Evolutionary conservation across 2,888 invertebrate species (phyloP).

Genomic region (Temnothorax ravouxi): DNA sequence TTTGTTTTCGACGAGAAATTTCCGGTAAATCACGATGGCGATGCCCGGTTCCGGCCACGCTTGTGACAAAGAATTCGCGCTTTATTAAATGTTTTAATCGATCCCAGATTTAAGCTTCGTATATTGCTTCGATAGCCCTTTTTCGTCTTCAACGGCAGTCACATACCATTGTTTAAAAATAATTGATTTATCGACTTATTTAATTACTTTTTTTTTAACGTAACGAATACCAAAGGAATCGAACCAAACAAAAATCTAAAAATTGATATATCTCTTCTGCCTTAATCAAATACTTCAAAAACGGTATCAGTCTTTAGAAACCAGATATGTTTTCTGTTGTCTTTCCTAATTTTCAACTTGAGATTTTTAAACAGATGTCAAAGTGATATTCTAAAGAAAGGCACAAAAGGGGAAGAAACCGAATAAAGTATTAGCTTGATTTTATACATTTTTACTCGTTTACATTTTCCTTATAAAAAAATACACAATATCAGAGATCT

Average conservation of each 20-base stretch:
- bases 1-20: slow-evolving; percentile 76
- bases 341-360: neutral
- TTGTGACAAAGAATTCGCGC: slow-evolving; percentile 62
- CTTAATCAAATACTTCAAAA: neutral
- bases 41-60: slow-evolving; percentile 30
- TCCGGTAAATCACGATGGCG: slow-evolving; percentile 71
- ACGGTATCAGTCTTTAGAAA: neutral
- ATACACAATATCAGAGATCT: neutral
- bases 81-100: slow-evolving; percentile 58
- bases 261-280: neutral
- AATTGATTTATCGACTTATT: neutral
- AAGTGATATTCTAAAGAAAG: neutral
- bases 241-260: neutral
- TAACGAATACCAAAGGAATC: neutral
- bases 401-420: neutral
- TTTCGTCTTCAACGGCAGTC: neutral
- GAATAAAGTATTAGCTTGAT: neutral
- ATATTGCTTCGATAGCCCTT: neutral
- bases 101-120: slow-evolving; percentile 1
- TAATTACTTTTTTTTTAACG: neutral
- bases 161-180: neutral
- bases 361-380: neutral
- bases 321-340: neutral
- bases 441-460: slow-evolving; percentile 8
- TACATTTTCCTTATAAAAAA: neutral